phyloP scores from a whole-genome alignment of 2,888 invertebrate species.

The Neoaliturus tenellus region DNA sequence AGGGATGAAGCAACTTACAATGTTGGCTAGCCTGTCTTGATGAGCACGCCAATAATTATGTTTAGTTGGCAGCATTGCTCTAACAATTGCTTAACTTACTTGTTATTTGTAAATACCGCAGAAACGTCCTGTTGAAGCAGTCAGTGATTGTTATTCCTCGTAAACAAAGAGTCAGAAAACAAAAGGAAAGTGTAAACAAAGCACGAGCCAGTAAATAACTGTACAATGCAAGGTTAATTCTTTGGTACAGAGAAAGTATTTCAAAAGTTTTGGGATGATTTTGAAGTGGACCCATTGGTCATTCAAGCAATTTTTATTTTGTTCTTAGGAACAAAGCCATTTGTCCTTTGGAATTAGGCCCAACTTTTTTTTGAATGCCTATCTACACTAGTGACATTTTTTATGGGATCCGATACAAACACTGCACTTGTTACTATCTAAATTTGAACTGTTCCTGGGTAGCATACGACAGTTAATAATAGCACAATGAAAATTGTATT shows the following conservation, averaged over 20 bases:
- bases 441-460: too few species aligned
- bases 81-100: not conserved
- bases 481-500: too few species aligned
- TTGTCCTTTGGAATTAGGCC: too few species aligned
- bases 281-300: too few species aligned
- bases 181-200: not conserved
- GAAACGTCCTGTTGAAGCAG: not conserved
- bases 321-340: too few species aligned
- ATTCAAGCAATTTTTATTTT: too few species aligned
- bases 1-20: not conserved
- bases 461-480: too few species aligned
- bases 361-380: too few species aligned
- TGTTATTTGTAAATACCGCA: conserved; percentile 26
- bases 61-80: not conserved
- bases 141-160: not conserved
- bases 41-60: not conserved
- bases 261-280: too few species aligned
- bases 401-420: too few species aligned
- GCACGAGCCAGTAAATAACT: not conserved
- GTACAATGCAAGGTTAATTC: not conserved
- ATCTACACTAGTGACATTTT: too few species aligned
- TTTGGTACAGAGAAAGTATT: not conserved
- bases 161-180: not conserved
- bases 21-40: not conserved
- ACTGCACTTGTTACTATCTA: too few species aligned